A percentile compares a stretch with the other conserved stretches of the same genome.
Evolutionary conservation across 2,888 invertebrate genomes (phyloP).

Genomic region (Noctua fimbriata): DNA sequence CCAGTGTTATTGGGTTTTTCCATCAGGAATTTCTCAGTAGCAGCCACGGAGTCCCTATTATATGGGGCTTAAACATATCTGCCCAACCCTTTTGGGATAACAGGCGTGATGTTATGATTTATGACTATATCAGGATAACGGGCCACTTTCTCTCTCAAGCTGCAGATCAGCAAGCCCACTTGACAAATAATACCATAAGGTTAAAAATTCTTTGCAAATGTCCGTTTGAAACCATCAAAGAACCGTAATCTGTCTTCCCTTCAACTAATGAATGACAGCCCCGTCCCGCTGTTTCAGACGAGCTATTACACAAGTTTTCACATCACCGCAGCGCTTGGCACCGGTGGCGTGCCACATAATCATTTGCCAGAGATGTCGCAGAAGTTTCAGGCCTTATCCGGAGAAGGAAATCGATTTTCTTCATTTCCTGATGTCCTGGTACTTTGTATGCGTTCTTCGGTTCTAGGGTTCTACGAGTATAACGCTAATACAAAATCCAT

Average conservation of each 20-base stretch:
- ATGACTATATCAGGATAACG: neutral
- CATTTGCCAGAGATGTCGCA: neutral
- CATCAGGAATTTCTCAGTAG: too few relatives aligned
- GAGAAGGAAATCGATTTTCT: conserved; percentile 8
- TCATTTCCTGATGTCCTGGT: neutral
- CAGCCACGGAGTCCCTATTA: too few relatives aligned
- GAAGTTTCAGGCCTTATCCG: conserved; percentile 20
- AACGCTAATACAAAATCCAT: too few relatives aligned
- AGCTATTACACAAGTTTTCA: conserved; percentile 50
- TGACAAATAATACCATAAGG: neutral
- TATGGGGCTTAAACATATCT: too few relatives aligned
- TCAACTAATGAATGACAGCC: conserved; percentile 42
- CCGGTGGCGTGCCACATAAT: conserved; percentile 16
- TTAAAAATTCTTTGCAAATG: neutral
- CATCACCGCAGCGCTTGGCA: conserved; percentile 26
- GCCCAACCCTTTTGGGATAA: too few relatives aligned
- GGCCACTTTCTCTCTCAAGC: neutral
- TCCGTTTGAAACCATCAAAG: conserved; percentile 16
- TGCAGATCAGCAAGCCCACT: neutral
- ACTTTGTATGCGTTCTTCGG: neutral
- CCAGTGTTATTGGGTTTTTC: too few relatives aligned
- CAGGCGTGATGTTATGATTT: too few relatives aligned
- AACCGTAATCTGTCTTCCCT: conserved; percentile 30
- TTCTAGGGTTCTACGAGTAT: too few relatives aligned
- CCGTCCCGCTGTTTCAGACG: conserved; percentile 1